Evolutionary conservation across 2,888 invertebrate species (phyloP).

Genomic region (Epistrophe grossulariae): DNA sequence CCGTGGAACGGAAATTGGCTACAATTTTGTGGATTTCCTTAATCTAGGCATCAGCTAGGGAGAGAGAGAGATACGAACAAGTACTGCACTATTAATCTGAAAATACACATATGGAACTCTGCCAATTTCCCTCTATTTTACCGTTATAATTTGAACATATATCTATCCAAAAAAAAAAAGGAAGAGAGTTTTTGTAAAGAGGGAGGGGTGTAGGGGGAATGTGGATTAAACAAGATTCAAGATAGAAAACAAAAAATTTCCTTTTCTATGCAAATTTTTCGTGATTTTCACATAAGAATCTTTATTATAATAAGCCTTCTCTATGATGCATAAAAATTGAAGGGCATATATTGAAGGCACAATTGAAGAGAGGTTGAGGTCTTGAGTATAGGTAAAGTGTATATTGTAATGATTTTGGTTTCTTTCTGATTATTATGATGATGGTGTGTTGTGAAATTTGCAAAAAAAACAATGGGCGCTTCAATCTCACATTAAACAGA

Average conservation of each 20-base stretch:
- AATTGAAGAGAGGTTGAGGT: slow-evolving; percentile 71
- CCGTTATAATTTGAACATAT: slow-evolving; percentile 51
- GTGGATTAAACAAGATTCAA: not conserved
- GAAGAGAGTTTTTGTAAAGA: not conserved
- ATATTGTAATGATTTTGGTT: not conserved
- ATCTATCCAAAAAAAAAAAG: slow-evolving; percentile 21
- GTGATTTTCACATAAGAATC: slow-evolving; percentile 57
- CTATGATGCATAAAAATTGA: slow-evolving; percentile 48
- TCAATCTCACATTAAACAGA: slow-evolving; percentile 20
- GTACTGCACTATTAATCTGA: slow-evolving; percentile 32
- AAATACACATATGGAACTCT: slow-evolving; percentile 41
- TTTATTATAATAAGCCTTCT: slow-evolving; percentile 12
- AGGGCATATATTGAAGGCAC: slow-evolving; percentile 36
- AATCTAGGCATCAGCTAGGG: not conserved
- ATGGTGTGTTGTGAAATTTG: slow-evolving; percentile 61
- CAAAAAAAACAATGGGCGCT: slow-evolving; percentile 43
- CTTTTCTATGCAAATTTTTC: slow-evolving; percentile 67
- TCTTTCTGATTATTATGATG: slow-evolving; percentile 21
- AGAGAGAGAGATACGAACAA: not conserved
- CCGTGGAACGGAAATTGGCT: slow-evolving; percentile 52
- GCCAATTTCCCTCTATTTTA: slow-evolving; percentile 41
- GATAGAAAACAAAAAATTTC: slow-evolving; percentile 20
- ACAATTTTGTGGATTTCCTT: slow-evolving; percentile 52
- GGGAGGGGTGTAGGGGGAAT: not conserved
- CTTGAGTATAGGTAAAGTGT: slow-evolving; percentile 8